Base-by-base conservation (phyloP, 2,113 vertebrate species). In the Ammodytes marinus region DNA sequence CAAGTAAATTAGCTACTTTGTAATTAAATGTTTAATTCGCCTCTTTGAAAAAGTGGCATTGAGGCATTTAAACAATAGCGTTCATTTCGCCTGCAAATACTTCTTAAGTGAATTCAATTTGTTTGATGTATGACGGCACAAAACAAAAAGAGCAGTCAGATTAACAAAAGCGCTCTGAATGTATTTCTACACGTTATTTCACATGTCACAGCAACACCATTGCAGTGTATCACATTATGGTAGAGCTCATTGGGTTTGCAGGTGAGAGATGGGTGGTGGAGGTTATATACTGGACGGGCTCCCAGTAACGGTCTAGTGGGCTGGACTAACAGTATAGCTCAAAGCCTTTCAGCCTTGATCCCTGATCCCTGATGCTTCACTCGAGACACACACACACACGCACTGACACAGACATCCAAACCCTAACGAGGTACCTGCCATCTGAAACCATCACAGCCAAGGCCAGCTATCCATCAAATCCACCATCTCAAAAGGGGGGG, bases 381-480 rank as follows among this genome's bases (percentile, higher is more conserved):
- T n/a, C 84, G 53, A 61, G 9, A 68, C 69, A 74, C 42, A 68
- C 63, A 72, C 50, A 49, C 69, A 72, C 69, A 74, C 77, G 67
- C 70, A 60, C 27, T 12, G 49, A 91, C 79, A 91, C 19, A 85
- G 85, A 85, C 71, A 82, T 88, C 87, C 71, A 8, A 90, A 86
- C 77, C 80, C 86, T 77, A 80, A 50, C 50, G 58, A 90, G 87
- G 79, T 74, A 79, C 69, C 77, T 89, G 91, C 75, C 91, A 88
- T 80, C 61, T 74, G 82, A 85, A 91, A 89, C 82, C 84, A 83
- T 90, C 85, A 78, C 57, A 77, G 63, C 80, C 87, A 89, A 91
- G 91, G 88, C 86, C 83, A 57, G 81, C 88, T 80, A 90, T 91
- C 88, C 82, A 88, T 92, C 86, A 91, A 84, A 77, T 84, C 80